These are phyloP conservation scores for Parotocinclus haroldoi DNA, from an alignment of 2,797 vertebrate species.

Conservation along the genomic window DNA sequence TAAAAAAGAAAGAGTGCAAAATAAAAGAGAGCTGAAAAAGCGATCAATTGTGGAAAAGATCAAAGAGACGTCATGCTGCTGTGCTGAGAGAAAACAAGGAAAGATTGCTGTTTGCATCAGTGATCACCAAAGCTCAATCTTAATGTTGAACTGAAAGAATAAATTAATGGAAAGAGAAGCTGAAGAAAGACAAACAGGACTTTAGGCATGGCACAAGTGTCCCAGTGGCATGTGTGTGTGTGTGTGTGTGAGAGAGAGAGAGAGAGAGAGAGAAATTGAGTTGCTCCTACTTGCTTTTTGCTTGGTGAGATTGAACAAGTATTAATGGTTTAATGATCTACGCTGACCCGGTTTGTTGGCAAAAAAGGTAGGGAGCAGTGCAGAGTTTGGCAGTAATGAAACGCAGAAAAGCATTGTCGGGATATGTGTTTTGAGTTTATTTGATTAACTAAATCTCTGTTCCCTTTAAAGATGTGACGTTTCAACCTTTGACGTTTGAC, in stretches of 20 bases:
- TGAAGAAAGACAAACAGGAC: too few species aligned
- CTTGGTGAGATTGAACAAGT: constrained; percentile 10
- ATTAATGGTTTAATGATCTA: constrained; percentile 15
- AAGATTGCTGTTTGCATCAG: constrained; percentile 12
- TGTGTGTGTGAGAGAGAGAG: constrained; percentile 7
- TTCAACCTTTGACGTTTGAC: constrained; percentile 24
- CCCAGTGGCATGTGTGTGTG: constrained; percentile 32
- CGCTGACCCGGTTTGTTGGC: constrained; percentile 6
- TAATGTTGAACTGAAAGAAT: constrained; percentile 39
- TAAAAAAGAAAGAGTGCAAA: constrained; percentile 13
- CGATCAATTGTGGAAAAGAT: constrained; percentile 39
- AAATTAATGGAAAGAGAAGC: constrained; percentile 17
- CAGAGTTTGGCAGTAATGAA: constrained; percentile 6
- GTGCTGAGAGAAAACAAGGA: constrained; percentile 11
- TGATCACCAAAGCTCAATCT: constrained; percentile 22
- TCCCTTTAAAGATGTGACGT: constrained; percentile 10
- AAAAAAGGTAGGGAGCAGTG: neutral
- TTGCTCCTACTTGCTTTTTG: constrained; percentile 2
- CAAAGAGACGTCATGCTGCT: constrained; percentile 34
- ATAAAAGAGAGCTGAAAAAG: constrained; percentile 22
- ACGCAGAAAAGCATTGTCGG: neutral
- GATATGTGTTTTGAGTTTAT: neutral
- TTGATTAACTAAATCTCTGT: neutral
- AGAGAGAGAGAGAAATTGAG: constrained; percentile 5
- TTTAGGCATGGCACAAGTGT: neutral